A percentile compares a stretch with the other conserved stretches of the same genome.
Conservation (phyloP, 2,113 vertebrate species). For the Brachypodius melanocephalos region DNA sequence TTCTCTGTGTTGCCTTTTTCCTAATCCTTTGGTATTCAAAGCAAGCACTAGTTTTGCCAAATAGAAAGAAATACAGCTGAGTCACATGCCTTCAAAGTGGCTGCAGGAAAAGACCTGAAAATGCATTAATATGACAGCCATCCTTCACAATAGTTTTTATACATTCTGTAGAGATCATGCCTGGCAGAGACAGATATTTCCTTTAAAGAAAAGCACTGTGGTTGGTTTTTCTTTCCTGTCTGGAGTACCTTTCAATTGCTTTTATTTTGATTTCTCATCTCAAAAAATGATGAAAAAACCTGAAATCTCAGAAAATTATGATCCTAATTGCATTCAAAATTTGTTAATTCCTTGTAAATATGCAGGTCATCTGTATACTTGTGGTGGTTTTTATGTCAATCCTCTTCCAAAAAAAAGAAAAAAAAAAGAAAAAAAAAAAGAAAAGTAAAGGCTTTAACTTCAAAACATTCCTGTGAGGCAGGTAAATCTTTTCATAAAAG, state of each 20-base stretch:
- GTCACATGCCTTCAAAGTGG: constrained; percentile 36
- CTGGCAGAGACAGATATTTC: background rate
- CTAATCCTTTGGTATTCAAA: constrained; percentile 31
- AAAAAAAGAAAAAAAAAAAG: background rate
- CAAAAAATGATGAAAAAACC: background rate
- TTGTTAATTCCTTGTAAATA: background rate
- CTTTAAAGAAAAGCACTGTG: background rate
- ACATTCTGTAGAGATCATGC: background rate
- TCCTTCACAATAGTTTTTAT: constrained; percentile 4
- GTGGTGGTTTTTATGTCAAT: background rate
- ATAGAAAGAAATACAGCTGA: constrained; percentile 34
- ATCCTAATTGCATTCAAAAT: background rate
- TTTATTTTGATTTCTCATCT: background rate
- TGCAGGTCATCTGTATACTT: background rate
- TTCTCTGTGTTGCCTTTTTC: constrained; percentile 18
- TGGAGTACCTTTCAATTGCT: background rate
- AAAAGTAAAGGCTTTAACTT: background rate
- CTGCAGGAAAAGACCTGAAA: constrained; percentile 27
- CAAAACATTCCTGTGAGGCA: background rate
- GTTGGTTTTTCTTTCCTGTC: background rate
- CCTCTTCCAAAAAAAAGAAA: background rate
- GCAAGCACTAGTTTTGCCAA: constrained; percentile 11
- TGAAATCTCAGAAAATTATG: background rate
- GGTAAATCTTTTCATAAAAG: constrained; percentile 42
- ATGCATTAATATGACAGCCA: background rate